Conservation (phyloP, 2,113 vertebrate genomes). For the Labeo catla region DNA sequence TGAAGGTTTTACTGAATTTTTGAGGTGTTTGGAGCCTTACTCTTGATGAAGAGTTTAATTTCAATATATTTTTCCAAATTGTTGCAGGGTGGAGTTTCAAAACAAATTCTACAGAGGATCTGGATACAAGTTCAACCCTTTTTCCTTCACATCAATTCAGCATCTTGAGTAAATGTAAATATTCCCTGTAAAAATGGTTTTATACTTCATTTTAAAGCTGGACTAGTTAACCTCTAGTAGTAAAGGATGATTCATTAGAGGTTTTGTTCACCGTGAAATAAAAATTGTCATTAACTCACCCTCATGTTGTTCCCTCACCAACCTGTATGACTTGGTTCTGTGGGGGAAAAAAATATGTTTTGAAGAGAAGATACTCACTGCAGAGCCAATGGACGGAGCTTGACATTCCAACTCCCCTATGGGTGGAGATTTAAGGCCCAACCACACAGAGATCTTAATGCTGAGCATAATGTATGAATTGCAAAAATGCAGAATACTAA, state of each 20-base stretch:
- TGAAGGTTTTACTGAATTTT: neutral
- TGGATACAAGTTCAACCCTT: constrained; percentile 49
- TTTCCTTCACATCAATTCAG: constrained; percentile 42
- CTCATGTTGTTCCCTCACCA: neutral
- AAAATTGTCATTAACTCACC: neutral
- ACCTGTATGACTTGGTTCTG: neutral
- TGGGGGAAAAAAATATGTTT: neutral
- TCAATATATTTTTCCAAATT: neutral
- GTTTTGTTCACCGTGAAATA: neutral
- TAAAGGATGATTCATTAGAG: neutral
- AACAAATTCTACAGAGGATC: constrained; percentile 53
- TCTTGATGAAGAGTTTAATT: neutral
- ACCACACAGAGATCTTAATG: neutral
- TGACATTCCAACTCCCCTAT: neutral
- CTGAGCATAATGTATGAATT: neutral
- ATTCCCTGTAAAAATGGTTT: constrained; percentile 3
- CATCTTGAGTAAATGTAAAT: constrained; percentile 6
- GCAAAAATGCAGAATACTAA: neutral
- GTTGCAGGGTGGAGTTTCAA: constrained; percentile 50
- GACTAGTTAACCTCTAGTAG: neutral
- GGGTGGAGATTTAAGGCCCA: neutral
- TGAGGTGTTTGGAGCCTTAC: neutral
- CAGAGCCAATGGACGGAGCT: neutral
- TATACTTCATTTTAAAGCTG: neutral
- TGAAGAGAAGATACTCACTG: neutral